Evolutionary conservation across 2,797 vertebrate genomes (phyloP), one percentile per base, ranked within the genome.

Genomic region (Myiothlypis coronata): DNA sequence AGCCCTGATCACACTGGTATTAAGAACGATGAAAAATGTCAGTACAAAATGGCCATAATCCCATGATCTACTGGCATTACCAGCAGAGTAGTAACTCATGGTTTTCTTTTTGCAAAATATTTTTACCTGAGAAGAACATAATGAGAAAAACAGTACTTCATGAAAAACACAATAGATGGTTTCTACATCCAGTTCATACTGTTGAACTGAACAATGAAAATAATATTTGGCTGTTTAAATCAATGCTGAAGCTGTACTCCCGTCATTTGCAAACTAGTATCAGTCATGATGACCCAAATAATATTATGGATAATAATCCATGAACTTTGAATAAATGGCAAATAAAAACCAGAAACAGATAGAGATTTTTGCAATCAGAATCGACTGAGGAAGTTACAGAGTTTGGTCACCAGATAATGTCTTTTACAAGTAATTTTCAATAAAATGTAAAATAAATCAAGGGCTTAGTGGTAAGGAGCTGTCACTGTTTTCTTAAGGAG

Each of bases 341-440:
- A 37, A 34, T 47, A 26, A 72, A 87, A 94, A 55, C 4, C 15
- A 91, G 60, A 83, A 90, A 65, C 1, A 22, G 5, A 7, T 7
- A 76, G 20, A 67, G 21, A 39, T 44, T 87, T 85, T 61, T 75
- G 24, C 39, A 63, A 57, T 59, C 22, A n/a, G 28, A 49, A 59
- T 91, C 3, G 0, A 21, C 13, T 43, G 2, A 2, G n/a, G 57
- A 81, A 75, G 50, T 63, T 75, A 60, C 27, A 63, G 39, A 50
- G 3, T 89, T 89, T 84, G 21, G 32, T 85, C 49, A 87, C 12
- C 44, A 86, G 55, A 72, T 67, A 85, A 83, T 85, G 30, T 50
- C 39, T 81, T 94, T 96, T 91, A 47, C 76, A 83, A 91, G 47
- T 34, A 81, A 88, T 83, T 92, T 90, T 75, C 61, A 94, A 83